Percentiles rank a stretch among this genome's conserved stretches.
Evolutionary conservation across 1,140 invertebrate genomes (phyloP).

Genomic region (Cheumatopsyche charites): DNA sequence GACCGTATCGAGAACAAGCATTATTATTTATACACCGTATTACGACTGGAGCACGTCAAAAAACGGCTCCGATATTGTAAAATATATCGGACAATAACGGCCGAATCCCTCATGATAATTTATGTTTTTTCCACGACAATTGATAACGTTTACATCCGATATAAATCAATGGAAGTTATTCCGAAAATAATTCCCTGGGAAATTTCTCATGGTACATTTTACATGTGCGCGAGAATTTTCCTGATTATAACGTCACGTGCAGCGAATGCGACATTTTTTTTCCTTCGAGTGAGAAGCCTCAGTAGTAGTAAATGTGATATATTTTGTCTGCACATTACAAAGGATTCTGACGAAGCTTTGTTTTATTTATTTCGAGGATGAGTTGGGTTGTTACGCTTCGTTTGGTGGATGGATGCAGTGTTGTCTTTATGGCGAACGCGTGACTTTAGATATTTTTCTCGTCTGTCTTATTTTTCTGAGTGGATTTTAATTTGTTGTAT

Average conservation of each 20-base stretch:
- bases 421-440: not conserved
- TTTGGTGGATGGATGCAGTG: not conserved
- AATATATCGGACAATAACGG: not conserved
- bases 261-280: too few relatives aligned
- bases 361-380: not conserved
- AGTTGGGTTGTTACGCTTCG: not conserved
- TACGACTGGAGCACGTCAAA: not conserved
- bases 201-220: too few relatives aligned
- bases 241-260: too few relatives aligned
- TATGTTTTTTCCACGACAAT: constrained; percentile 9
- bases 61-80: not conserved
- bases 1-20: too few relatives aligned
- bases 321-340: not conserved
- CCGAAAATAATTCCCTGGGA: not conserved
- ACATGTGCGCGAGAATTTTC: too few relatives aligned
- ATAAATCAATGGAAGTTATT: constrained; percentile 13
- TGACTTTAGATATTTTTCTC: not conserved
- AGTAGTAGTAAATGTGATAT: not conserved
- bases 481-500: too few relatives aligned
- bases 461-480: too few relatives aligned
- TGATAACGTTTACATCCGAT: not conserved
- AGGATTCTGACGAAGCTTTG: not conserved
- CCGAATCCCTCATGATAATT: constrained; percentile 10
- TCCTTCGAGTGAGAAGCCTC: not conserved
- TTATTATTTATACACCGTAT: too few relatives aligned